A percentile compares a stretch with the other conserved stretches of the same genome.
phyloP scores from a whole-genome alignment of 1,140 invertebrate genomes.

The Dinothrombium tinctorium region DNA sequence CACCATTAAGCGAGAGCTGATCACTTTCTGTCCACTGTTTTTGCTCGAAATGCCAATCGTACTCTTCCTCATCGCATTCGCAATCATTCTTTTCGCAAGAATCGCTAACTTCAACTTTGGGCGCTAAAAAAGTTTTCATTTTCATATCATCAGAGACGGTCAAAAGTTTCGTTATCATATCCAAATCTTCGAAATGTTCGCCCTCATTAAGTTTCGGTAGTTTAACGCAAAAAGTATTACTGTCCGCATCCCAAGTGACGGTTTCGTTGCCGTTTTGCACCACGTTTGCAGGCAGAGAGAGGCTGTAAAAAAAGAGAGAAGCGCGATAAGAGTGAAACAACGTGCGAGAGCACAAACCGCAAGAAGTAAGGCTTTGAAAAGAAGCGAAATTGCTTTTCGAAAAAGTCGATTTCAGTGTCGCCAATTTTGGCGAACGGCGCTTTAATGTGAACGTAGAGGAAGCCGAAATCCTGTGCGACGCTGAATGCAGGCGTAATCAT shows the following conservation, averaged over 20 bases:
- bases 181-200: conserved; percentile 24
- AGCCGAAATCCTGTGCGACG: conserved; percentile 36
- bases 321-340: not conserved
- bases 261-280: conserved; percentile 19
- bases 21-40: conserved; percentile 15
- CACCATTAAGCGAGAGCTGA: conserved; percentile 3
- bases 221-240: conserved; percentile 19
- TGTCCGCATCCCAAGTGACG: conserved; percentile 22
- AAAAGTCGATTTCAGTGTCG: conserved; percentile 44
- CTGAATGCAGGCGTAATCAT: conserved; percentile 52
- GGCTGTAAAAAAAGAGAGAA: conserved; percentile 14
- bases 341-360: conserved; percentile 23
- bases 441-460: conserved; percentile 35
- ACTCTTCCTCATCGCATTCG: conserved; percentile 19
- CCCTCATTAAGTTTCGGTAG: conserved; percentile 20
- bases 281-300: conserved; percentile 20
- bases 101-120: not conserved
- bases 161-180: conserved; percentile 25
- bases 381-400: conserved; percentile 43
- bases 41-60: conserved; percentile 22
- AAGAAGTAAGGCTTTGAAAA: conserved; percentile 51
- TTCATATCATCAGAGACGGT: conserved; percentile 14
- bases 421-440: conserved; percentile 45
- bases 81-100: conserved; percentile 15
- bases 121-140: conserved; percentile 15